Evolutionary conservation across 2,888 invertebrate genomes (phyloP), one percentile per base, ranked within the genome.

Genomic region (Spilarctia lutea): DNA sequence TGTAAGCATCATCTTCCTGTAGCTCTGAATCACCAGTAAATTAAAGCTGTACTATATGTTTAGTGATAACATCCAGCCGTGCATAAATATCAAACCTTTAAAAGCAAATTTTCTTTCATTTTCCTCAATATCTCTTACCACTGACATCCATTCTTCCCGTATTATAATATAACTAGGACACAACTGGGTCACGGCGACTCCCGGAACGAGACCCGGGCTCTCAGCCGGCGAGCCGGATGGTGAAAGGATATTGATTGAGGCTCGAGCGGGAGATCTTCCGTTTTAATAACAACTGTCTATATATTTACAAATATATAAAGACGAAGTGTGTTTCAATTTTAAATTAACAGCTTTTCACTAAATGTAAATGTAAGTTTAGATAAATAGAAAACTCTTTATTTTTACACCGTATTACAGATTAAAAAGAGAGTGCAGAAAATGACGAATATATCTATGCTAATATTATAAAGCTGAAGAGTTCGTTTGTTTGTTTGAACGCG

Each of bases 111-210:
- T 68, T 3, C 1, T 27, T 1, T 6, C 8, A 48, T 45, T 48
- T 68, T 48, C 48, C 68, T 68, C 48, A 68, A 68, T 68, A 48
- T 48, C 68, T 13, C 11, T 68, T 48, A 48, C 48, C 30, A 33
- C 13, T 24, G 48, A 68, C 20, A 48, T 48, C 6, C 24, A 68
- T 48, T 33, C 13, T 42, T 20, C 24, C 45, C 24, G 52, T n/a
- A n/a, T 56, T 24, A 56, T n/a, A 52, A 52, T 24, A 52, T 20
- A 56, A n/a, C 68, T 33, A 13, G 13, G 30, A 48, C 30, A 68
- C 48, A 68, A 68, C 48, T 68, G 33, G 68, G 30, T 68, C 48
- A 68, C 24, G 68, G 13, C 33, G 24, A 48, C 24, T 33, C 33
- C 30, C 30, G 48, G 48, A 48, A 68, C 20, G 30, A 33, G 45